Base-by-base conservation (phyloP, 2,113 vertebrate species). In the Poeciliopsis retropinna region DNA sequence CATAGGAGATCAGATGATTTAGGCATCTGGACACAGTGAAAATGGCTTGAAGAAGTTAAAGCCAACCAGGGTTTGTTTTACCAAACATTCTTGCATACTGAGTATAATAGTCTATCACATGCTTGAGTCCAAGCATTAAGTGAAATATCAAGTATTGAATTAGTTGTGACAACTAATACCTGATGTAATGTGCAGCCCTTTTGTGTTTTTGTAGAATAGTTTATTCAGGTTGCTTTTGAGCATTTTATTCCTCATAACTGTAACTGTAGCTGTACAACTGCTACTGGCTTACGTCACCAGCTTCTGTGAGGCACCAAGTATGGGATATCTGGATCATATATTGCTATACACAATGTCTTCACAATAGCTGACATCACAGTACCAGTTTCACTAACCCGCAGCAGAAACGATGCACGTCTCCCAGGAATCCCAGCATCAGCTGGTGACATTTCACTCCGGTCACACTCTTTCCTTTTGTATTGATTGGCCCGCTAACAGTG, bases 371-470 rank as follows among this genome's bases (percentile, higher is more conserved):
- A 54, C 15, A 22, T 54, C 47, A 54, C 47, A 6, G 47, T 54
- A 15, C 5, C 47, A 54, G 47, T 54, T 54, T 54, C 47, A 25
- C 17, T 22, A 19, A 54, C 22, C 17, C 47, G 1, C 39, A 4
- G 15, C 39, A 41, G 39, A 41, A 47, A 47, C 17, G 17, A 47
- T 17, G 31, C 7, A 27, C 27, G 12, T 14, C 25, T 61, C 44
- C 29, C 32, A 67, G 7, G 27, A 76, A 54, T 57, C 60, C 73
- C 71, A 37, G 80, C 44, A 39, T 61, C 70, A 66, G 63, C 61
- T 9, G 41, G 78, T 57, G 87, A 88, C n/a, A 22, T 86, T 86
- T 64, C 84, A 41, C 54, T 34, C 28, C 17, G 13, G 60, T 76
- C 67, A 60, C 76, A 67, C 30, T 57, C 67, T 80, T 7, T 25